Percentiles rank a stretch among this genome's conserved stretches.
Evolutionary conservation across 2,113 vertebrate genomes (phyloP).

Genomic region (Sinocyclocheilus maitianheensis): DNA sequence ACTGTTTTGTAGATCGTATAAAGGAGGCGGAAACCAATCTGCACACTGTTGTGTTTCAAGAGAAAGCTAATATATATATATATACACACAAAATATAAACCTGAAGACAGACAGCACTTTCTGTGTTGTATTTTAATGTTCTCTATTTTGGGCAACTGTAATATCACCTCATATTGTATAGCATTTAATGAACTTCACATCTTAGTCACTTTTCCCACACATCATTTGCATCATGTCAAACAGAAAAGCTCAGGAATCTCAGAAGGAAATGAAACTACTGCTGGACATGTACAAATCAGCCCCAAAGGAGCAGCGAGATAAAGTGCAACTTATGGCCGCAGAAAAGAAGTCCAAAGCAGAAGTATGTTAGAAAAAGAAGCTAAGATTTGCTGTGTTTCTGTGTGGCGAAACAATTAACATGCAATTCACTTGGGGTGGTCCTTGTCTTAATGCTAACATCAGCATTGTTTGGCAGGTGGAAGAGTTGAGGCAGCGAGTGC

Average conservation of each 20-base stretch:
- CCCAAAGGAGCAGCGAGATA: slow-evolving; percentile 92
- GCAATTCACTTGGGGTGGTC: background rate
- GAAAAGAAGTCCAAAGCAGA: slow-evolving; percentile 92
- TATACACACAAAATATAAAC: background rate
- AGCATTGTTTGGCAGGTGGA: slow-evolving; percentile 75
- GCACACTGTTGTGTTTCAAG: background rate
- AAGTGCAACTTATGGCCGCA: slow-evolving; percentile 93
- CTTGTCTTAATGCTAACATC: background rate
- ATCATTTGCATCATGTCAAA: background rate
- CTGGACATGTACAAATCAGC: slow-evolving; percentile 94
- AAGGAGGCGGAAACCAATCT: background rate
- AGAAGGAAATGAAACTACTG: slow-evolving; percentile 93
- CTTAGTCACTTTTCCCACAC: background rate
- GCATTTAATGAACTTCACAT: background rate
- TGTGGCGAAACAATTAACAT: slow-evolving; percentile 1
- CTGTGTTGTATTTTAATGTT: background rate
- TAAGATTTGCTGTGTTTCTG: background rate
- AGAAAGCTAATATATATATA: background rate
- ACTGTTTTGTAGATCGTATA: background rate
- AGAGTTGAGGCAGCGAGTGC: slow-evolving; percentile 82
- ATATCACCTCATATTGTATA: background rate
- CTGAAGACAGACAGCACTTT: background rate
- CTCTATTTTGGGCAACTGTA: background rate
- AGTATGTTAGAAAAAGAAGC: slow-evolving; percentile 67
- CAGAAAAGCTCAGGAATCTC: slow-evolving; percentile 93